Conservation (phyloP, 2,888 invertebrate species). For the Lepidochitona cinerea region DNA sequence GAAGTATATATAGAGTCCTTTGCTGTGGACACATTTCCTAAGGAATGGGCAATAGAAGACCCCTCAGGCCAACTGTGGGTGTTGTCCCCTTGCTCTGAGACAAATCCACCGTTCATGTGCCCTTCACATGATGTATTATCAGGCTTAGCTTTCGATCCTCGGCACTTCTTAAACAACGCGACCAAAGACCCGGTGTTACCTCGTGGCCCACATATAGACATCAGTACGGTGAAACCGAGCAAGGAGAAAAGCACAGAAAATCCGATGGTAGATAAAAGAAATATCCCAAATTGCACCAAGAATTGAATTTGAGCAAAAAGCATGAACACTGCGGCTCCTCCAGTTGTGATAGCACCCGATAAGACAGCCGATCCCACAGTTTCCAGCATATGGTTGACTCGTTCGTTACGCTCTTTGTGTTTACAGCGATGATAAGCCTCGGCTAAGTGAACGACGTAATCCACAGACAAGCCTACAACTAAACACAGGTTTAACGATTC, state of each 20-base stretch:
- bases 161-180: background rate
- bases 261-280: constrained; percentile 59
- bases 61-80: too few species aligned
- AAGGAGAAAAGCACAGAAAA: constrained; percentile 57
- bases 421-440: constrained; percentile 49
- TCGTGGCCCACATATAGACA: constrained; percentile 53
- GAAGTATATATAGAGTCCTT: too few species aligned
- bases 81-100: too few species aligned
- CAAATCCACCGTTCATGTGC: too few species aligned
- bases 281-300: constrained; percentile 61
- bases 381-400: constrained; percentile 47
- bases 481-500: constrained; percentile 50
- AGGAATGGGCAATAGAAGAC: too few species aligned
- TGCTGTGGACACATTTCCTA: too few species aligned
- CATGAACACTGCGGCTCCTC: constrained; percentile 59
- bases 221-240: constrained; percentile 48
- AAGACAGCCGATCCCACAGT: constrained; percentile 58
- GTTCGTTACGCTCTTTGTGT: constrained; percentile 34
- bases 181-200: constrained; percentile 27
- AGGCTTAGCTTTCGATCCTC: too few species aligned
- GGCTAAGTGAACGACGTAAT: constrained; percentile 55
- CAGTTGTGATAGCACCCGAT: constrained; percentile 59
- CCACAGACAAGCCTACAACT: constrained; percentile 52
- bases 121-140: too few species aligned
- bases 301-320: constrained; percentile 56